Conservation (phyloP, 2,888 invertebrate species). For the Steinernema hermaphroditum region DNA sequence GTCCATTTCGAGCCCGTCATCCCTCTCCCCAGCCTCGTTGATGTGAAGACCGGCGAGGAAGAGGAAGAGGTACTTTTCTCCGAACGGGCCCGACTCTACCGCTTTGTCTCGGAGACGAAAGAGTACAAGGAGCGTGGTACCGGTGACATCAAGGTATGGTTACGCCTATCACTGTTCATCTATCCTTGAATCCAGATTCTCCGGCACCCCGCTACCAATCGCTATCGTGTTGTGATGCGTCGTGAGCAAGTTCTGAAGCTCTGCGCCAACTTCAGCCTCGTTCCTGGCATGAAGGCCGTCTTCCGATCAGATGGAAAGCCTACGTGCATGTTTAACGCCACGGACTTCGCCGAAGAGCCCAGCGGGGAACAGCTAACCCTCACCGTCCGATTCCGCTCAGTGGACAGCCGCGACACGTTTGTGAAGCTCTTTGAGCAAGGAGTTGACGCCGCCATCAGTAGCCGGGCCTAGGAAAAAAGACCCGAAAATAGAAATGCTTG, state of each 20-base stretch:
- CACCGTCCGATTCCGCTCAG: conserved; percentile 36
- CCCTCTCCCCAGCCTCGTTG: conserved; percentile 60
- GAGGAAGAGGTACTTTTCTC: conserved; percentile 65
- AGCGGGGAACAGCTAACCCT: conserved; percentile 24
- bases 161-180: neutral
- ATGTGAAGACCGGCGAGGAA: conserved; percentile 66
- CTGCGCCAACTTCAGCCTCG: conserved; percentile 63
- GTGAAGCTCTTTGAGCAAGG: conserved; percentile 39
- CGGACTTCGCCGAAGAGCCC: conserved; percentile 33
- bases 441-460: neutral
- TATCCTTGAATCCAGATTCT: conserved; percentile 68
- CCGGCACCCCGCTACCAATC: conserved; percentile 75
- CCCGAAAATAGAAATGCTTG: too few relatives aligned
- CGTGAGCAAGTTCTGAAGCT: conserved; percentile 75
- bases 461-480: too few relatives aligned
- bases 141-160: conserved; percentile 69
- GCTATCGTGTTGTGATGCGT: conserved; percentile 81
- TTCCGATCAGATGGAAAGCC: neutral
- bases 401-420: conserved; percentile 14
- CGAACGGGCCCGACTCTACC: conserved; percentile 68
- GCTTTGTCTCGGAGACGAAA: conserved; percentile 59
- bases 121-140: conserved; percentile 70
- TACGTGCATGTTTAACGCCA: neutral
- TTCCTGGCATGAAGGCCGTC: conserved; percentile 70
- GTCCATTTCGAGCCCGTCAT: conserved; percentile 59